These are phyloP conservation scores for Brachionus paranguensis DNA, from an alignment of 1,140 invertebrate genomes.

Conservation along the genomic window DNA sequence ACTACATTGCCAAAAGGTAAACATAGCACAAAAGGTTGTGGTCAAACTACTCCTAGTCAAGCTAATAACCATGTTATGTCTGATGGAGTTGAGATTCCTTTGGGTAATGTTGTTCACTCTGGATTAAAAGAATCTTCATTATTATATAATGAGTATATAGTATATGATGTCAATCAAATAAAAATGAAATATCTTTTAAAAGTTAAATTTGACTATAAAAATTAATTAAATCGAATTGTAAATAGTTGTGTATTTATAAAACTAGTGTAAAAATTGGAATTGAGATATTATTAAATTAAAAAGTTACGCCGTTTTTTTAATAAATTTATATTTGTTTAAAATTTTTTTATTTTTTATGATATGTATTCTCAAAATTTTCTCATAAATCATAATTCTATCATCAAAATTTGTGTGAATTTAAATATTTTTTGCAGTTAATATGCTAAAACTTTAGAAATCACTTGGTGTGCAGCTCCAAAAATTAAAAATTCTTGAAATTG, in stretches of 20 bases:
- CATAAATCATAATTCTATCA: too few species aligned
- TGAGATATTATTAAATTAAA: too few species aligned
- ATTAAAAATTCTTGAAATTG: too few species aligned
- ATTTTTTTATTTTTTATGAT: too few species aligned
- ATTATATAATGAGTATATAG: constrained; percentile 69
- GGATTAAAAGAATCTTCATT: constrained; percentile 57
- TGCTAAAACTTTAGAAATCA: too few species aligned
- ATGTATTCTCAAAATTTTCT: too few species aligned
- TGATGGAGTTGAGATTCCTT: constrained; percentile 68
- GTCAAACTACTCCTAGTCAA: background rate
- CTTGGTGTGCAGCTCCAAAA: too few species aligned
- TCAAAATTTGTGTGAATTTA: too few species aligned
- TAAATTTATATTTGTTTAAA: too few species aligned
- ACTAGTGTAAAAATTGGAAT: too few species aligned
- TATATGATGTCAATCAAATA: constrained; percentile 38
- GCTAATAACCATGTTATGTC: background rate
- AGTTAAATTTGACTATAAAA: constrained; percentile 25
- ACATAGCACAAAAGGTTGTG: constrained; percentile 70
- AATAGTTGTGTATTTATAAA: background rate
- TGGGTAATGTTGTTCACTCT: constrained; percentile 61
- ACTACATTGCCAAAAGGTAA: constrained; percentile 70
- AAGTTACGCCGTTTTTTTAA: too few species aligned
- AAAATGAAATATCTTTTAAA: constrained; percentile 28
- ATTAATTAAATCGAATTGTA: background rate
- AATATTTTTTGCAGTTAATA: too few species aligned